Base-by-base conservation (phyloP, 2,888 invertebrate species). In the Cordilura impudica region DNA sequence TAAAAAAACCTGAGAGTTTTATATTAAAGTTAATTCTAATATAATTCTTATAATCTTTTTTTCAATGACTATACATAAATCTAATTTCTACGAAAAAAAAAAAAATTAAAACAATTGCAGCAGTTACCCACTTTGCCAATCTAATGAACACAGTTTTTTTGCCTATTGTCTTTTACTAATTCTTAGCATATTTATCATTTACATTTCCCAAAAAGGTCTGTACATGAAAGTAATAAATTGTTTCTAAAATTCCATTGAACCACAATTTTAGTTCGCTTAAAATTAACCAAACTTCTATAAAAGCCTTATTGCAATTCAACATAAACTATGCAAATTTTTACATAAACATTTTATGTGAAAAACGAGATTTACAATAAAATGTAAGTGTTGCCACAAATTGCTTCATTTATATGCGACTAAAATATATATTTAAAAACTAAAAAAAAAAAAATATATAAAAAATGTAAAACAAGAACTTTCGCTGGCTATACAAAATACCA, bases 391-490 rank as follows among this genome's bases (percentile, higher is more conserved):
- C 74, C 79, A 63, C 79, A 79, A 79, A 79, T 79, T 79, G 79
- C 75, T 79, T 79, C 79, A 75, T 75, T 75, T 79, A 71, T 75
- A 75, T 79, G 75, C 75, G 75, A 53, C 79, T 45, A 75, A 79
- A 75, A 66, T 53, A 75, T 71, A 58, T 56, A 45, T 53, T 47
- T n/a, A 49, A 49, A 21, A 45, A 12, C 12, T 39, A 6, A 35
- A 66, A 35, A 67, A 67, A 58, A 45, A 18, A 58, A 61, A 49
- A 56, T 35, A 4, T 12, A 39, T 39, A 29, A 8, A 29, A 8
- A 39, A n/a, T 39, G n/a, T 51, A 45, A 72, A 75, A 79, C 61
- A 75, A 75, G 75, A 71, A 72, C 58, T 71, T 79, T 71, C 66
- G 71, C 74, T 67, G 51, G 65, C 47, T 63, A 63, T 31, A 75